Evolutionary conservation across 2,113 vertebrate genomes (phyloP), one percentile per base, ranked within the genome.

Genomic region (Leiothrix lutea): DNA sequence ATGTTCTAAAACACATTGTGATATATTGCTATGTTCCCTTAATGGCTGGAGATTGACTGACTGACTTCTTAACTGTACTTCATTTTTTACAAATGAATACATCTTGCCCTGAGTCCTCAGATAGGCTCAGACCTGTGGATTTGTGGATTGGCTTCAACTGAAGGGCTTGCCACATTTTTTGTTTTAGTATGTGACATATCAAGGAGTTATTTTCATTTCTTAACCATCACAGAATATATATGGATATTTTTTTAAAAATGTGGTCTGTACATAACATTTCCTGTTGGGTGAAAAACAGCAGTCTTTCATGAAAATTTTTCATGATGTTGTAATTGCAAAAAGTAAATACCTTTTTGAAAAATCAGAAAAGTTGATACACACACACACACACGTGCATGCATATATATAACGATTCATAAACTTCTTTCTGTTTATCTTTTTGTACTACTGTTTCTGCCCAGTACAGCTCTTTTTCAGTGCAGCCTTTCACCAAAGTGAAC

Each of bases 21-120:
- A 79, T 94, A 72, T 25, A 31, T 82, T 80, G 80, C 24, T 21
- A 21, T 23, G 4, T 87, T 87, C 90, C 77, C 82, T 94, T 66
- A 88, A 90, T 79, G 36, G 20, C 56, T 92, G 66, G 24, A 78
- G 64, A 22, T 86, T 84, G 42, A 90, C 42, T 60, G 82, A 23
- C 69, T 60, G 82, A 23, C 69, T 92, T 60, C 10, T 47, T 75
- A 58, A 11, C 15, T n/a, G 40, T 70, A 19, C 20, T 28, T 67
- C 69, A 57, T 66, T 69, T 67, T 44, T 61, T 84, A 35, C 26
- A 17, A 6, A 25, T 69, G 67, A 90, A 50, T 53, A 26, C 3
- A 23, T 31, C 24, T 31, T 91, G 20, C 36, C 19, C 1, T 44
- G 16, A 47, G 29, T 54, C 38, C 36, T 54, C 33, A 58, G 57